Percentiles rank a stretch among this genome's conserved stretches.
Evolutionary conservation across 2,888 invertebrate genomes (phyloP).

Genomic region (Liposcelis brunnea): DNA sequence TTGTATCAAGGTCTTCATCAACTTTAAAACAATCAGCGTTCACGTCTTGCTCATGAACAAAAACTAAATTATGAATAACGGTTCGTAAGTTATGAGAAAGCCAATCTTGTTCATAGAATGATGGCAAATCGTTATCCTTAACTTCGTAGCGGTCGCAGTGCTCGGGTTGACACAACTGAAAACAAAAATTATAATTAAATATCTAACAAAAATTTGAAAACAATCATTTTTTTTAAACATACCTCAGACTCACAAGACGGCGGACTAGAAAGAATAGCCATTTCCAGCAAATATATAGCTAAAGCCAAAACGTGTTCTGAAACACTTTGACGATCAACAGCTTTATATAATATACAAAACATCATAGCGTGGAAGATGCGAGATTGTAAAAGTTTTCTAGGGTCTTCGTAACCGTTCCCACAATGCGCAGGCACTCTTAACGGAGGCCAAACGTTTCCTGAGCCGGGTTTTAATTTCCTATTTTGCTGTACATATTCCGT

Average conservation of each 20-base stretch:
- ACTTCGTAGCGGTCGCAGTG: constrained; percentile 23
- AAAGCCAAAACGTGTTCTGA: constrained; percentile 81
- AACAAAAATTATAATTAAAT: constrained; percentile 2
- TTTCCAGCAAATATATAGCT: constrained; percentile 70
- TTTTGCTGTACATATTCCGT: constrained; percentile 52
- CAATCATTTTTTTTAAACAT: constrained; percentile 15
- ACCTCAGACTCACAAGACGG: constrained; percentile 17
- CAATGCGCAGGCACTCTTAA: constrained; percentile 52
- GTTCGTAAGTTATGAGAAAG: constrained; percentile 59
- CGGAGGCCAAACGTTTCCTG: constrained; percentile 60
- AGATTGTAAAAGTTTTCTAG: constrained; percentile 39
- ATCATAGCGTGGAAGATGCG: constrained; percentile 53
- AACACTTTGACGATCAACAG: constrained; percentile 46
- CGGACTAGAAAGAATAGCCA: constrained; percentile 41
- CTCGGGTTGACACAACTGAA: constrained; percentile 31
- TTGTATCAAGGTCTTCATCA: too few relatives aligned
- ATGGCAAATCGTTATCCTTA: constrained; percentile 37
- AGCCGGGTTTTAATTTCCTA: constrained; percentile 35
- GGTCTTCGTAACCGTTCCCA: constrained; percentile 47
- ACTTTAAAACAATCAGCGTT: too few relatives aligned
- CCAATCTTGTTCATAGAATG: constrained; percentile 56
- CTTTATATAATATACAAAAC: constrained; percentile 69
- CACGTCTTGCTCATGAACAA: too few relatives aligned
- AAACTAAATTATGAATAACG: constrained; percentile 31
- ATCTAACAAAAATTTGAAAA: constrained; percentile 2